A percentile compares a stretch with the other conserved stretches of the same genome.
Conservation (phyloP, 2,888 invertebrate genomes). For the Tipula unca region DNA sequence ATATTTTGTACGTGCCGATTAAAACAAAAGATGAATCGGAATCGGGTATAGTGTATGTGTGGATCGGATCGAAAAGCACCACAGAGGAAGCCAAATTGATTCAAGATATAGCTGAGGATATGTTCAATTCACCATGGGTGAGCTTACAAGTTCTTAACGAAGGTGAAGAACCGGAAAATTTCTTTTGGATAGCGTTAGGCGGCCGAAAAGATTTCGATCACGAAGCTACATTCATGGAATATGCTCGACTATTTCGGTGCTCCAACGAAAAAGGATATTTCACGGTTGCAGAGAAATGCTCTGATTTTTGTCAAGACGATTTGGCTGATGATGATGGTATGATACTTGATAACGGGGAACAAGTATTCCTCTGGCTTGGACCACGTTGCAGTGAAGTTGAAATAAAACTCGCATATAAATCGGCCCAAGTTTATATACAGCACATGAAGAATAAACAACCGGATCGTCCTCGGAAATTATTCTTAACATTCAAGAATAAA, state of each 20-base stretch:
- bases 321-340: constrained; percentile 99
- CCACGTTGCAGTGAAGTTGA: constrained; percentile 96
- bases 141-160: constrained; percentile 76
- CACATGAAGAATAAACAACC: constrained; percentile 94
- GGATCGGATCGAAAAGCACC: constrained; percentile 82
- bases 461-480: constrained; percentile 80
- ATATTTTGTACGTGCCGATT: constrained; percentile 87
- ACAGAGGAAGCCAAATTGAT: constrained; percentile 78
- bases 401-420: constrained; percentile 96
- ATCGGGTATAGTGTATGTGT: constrained; percentile 89
- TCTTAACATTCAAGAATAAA: constrained; percentile 91
- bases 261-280: constrained; percentile 99
- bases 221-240: constrained; percentile 86
- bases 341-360: constrained; percentile 97
- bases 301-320: constrained; percentile 69
- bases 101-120: constrained; percentile 87
- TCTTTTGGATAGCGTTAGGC: constrained; percentile 95
- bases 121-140: constrained; percentile 78
- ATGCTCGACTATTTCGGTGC: constrained; percentile 90
- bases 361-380: constrained; percentile 97
- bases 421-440: constrained; percentile 97
- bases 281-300: constrained; percentile 95
- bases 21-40: constrained; percentile 70
- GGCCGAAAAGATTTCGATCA: constrained; percentile 84
- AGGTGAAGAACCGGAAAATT: constrained; percentile 95